Evolutionary conservation across 1,140 invertebrate species (phyloP).

Genomic region (Rhyzopertha dominica): DNA sequence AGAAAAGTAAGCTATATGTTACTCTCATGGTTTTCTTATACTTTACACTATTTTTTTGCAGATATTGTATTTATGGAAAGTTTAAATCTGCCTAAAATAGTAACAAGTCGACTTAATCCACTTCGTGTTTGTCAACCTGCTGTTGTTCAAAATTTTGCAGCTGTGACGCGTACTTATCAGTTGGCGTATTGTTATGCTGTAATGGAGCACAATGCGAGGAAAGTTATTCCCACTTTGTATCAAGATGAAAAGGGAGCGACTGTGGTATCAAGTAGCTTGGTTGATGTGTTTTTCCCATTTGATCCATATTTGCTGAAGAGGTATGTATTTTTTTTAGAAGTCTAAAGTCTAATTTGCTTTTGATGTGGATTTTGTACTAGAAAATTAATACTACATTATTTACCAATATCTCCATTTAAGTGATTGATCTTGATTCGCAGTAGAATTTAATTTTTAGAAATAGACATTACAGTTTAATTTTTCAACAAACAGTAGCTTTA

Average conservation of each 20-base stretch:
- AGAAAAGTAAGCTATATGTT: slow-evolving; percentile 59
- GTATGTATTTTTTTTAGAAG: slow-evolving; percentile 41
- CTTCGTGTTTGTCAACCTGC: slow-evolving; percentile 69
- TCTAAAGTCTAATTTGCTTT: slow-evolving; percentile 7
- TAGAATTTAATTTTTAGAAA: neutral
- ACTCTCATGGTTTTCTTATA: neutral
- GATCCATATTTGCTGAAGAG: slow-evolving; percentile 68
- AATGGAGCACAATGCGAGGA: slow-evolving; percentile 77
- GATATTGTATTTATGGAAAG: slow-evolving; percentile 72
- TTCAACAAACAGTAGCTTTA: too few relatives aligned
- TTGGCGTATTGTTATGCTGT: slow-evolving; percentile 88
- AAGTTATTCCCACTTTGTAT: slow-evolving; percentile 55
- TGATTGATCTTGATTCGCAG: neutral
- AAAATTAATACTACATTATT: slow-evolving; percentile 1
- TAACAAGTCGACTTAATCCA: slow-evolving; percentile 81
- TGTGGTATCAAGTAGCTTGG: slow-evolving; percentile 44
- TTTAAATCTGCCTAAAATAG: slow-evolving; percentile 76
- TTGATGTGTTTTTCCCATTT: slow-evolving; percentile 76
- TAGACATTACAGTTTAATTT: neutral
- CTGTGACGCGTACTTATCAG: slow-evolving; percentile 79
- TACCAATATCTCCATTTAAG: too few relatives aligned
- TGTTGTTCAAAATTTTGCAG: slow-evolving; percentile 78
- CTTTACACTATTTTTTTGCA: slow-evolving; percentile 49
- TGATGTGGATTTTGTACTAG: neutral
- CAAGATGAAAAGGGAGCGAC: slow-evolving; percentile 45